Percentiles rank a stretch among this genome's conserved stretches.
Conservation (phyloP, 2,888 invertebrate species). For the Dicycla oo region DNA sequence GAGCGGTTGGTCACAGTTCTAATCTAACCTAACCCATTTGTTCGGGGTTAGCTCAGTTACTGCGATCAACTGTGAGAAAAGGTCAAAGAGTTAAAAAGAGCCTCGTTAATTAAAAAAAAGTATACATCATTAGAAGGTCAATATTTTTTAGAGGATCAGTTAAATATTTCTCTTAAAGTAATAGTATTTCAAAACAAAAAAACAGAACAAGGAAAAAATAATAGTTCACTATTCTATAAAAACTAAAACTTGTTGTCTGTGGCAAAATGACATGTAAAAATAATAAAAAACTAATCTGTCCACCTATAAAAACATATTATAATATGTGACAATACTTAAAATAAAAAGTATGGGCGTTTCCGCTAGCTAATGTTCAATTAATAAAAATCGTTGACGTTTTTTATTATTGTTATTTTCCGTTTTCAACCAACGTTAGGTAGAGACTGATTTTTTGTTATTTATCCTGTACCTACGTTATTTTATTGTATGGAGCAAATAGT, state of each 20-base stretch:
- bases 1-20: no score
- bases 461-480: background rate
- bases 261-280: background rate
- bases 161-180: no score
- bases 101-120: no score
- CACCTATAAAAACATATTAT: slow-evolving; percentile 17
- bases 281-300: background rate
- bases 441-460: background rate
- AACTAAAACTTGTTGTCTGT: slow-evolving; percentile 6
- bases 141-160: no score
- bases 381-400: slow-evolving; percentile 43
- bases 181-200: background rate
- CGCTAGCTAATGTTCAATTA: slow-evolving; percentile 49
- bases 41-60: no score
- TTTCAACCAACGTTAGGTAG: background rate
- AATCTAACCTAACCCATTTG: no score
- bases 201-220: background rate
- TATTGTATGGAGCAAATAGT: background rate
- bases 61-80: no score
- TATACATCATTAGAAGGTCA: no score
- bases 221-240: background rate
- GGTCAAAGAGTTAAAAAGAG: no score
- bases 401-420: slow-evolving; percentile 22
- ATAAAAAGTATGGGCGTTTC: slow-evolving; percentile 39
- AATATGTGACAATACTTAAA: slow-evolving; percentile 25